These are phyloP conservation scores for Deroptyus accipitrinus DNA, from an alignment of 2,113 vertebrate species.

Conservation along the genomic window DNA sequence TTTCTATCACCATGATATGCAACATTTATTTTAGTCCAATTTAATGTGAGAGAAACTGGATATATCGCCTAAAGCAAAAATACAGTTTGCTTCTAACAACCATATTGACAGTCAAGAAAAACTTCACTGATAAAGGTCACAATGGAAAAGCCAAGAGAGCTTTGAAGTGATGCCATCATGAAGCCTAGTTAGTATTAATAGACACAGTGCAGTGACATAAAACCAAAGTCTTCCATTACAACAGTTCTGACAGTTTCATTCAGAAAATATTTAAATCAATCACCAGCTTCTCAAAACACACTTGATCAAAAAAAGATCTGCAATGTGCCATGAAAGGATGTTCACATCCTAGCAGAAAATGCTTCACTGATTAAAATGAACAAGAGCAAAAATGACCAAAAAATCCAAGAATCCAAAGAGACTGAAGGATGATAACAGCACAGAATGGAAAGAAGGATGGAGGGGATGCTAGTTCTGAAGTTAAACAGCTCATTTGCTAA, in stretches of 20 bases:
- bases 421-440: not conserved
- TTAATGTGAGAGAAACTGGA: not conserved
- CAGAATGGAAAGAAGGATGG: not conserved
- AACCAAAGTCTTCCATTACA: not conserved
- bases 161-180: not conserved
- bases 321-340: not conserved
- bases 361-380: not conserved
- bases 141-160: not conserved
- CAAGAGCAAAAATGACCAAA: not conserved
- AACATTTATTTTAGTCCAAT: not conserved
- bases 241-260: not conserved
- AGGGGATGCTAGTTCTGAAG: not conserved
- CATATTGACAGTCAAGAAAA: not conserved
- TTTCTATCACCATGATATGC: not conserved
- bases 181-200: not conserved
- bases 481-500: not conserved
- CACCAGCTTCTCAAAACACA: not conserved
- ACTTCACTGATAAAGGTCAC: not conserved
- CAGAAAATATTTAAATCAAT: not conserved
- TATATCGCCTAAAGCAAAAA: not conserved
- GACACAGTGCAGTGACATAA: not conserved
- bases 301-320: not conserved
- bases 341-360: not conserved
- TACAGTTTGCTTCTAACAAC: not conserved
- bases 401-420: not conserved